Evolutionary conservation across 2,797 vertebrate species (phyloP).

Genomic region (Cottoperca gobio): DNA sequence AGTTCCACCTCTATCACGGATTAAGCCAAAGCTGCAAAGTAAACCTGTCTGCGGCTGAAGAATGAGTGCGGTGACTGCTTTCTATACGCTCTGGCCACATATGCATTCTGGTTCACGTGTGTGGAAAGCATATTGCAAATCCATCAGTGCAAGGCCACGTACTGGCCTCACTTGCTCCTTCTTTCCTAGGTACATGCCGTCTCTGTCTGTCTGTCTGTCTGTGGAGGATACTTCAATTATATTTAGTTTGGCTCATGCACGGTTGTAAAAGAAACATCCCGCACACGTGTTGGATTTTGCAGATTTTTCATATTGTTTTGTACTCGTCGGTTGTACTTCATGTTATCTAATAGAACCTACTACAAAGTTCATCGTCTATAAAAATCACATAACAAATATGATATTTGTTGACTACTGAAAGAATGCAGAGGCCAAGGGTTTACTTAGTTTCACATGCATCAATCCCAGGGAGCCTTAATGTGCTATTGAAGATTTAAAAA

Average conservation of each 20-base stretch:
- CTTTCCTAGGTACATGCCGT: neutral
- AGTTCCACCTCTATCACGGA: constrained; percentile 25
- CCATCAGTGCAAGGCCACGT: constrained; percentile 39
- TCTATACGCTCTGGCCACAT: constrained; percentile 4
- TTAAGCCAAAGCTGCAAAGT: constrained; percentile 23
- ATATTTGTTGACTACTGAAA: neutral
- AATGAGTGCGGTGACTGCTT: neutral
- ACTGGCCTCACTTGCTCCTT: constrained; percentile 49
- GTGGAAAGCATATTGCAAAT: constrained; percentile 32
- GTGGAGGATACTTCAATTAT: neutral
- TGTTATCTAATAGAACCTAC: neutral
- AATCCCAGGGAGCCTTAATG: neutral
- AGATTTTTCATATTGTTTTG: neutral
- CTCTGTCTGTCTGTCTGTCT: neutral
- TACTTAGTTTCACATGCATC: constrained; percentile 9
- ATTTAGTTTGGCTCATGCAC: neutral
- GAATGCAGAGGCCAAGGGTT: constrained; percentile 14
- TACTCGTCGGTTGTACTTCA: neutral
- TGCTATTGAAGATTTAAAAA: neutral
- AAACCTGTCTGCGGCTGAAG: constrained; percentile 20
- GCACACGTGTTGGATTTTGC: neutral
- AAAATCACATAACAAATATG: neutral
- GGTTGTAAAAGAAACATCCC: neutral
- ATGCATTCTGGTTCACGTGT: constrained; percentile 1
- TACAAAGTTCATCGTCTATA: neutral